phyloP scores from a whole-genome alignment of 1,140 invertebrate species.

The Venustaconcha ellipsiformis region DNA sequence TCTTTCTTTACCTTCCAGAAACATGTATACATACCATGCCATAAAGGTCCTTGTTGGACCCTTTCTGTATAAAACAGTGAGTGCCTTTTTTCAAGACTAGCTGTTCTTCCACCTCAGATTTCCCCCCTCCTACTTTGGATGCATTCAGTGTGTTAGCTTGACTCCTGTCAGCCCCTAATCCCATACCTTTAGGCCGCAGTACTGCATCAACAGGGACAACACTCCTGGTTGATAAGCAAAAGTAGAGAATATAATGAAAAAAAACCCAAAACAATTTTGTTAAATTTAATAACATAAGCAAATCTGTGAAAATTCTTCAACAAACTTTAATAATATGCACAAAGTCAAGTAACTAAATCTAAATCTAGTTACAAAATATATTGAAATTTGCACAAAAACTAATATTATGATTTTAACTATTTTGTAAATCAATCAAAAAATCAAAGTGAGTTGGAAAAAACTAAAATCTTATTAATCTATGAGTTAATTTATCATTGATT shows the following conservation, averaged over 20 bases:
- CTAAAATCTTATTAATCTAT: no score
- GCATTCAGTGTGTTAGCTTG: constrained; percentile 37
- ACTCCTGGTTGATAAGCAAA: constrained; percentile 64
- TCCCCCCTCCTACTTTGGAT: constrained; percentile 28
- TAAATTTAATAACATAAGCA: no score
- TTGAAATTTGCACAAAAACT: no score
- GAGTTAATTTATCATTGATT: no score
- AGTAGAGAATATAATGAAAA: constrained; percentile 17
- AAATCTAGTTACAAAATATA: no score
- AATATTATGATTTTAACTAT: no score
- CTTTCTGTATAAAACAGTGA: constrained; percentile 57
- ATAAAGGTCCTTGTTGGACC: constrained; percentile 80
- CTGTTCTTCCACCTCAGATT: constrained; percentile 39
- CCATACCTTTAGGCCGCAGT: constrained; percentile 89
- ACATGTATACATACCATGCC: constrained; percentile 75
- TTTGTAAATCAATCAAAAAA: no score
- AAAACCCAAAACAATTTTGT: neutral
- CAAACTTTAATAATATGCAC: no score
- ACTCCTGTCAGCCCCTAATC: constrained; percentile 82
- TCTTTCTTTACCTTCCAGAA: neutral
- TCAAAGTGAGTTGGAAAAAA: no score
- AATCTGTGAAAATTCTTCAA: no score
- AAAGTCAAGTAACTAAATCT: no score
- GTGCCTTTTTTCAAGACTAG: constrained; percentile 58
- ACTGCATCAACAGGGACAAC: constrained; percentile 73